Evolutionary conservation across 2,113 vertebrate species (phyloP).

Genomic region (Sinocyclocheilus maitianheensis): DNA sequence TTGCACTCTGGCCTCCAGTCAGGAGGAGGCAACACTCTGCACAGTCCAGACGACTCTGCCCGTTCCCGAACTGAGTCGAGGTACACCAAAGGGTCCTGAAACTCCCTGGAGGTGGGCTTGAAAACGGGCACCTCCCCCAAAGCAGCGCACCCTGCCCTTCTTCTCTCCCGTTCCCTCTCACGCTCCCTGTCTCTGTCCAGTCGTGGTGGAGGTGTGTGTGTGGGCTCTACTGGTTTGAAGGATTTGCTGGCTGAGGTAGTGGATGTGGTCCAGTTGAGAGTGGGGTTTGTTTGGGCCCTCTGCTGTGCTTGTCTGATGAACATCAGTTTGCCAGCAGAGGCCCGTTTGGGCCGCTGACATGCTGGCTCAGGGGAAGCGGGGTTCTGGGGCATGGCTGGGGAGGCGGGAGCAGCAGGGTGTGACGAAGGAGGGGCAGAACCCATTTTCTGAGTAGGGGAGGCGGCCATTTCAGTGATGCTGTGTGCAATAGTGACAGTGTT

Average conservation of each 20-base stretch:
- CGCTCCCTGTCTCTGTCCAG: conserved; percentile 75
- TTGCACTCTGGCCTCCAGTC: conserved; percentile 99
- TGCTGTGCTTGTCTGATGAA: conserved; percentile 90
- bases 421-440: conserved; percentile 42
- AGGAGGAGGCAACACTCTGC: conserved; percentile 90
- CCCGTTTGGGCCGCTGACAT: conserved; percentile 81
- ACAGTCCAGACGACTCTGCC: conserved; percentile 91
- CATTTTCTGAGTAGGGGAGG: conserved; percentile 53
- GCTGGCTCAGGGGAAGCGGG: conserved; percentile 78
- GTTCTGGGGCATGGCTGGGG: conserved; percentile 57
- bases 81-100: conserved; percentile 96
- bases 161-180: conserved; percentile 78
- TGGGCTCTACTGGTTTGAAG: conserved; percentile 84
- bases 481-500: conserved; percentile 72
- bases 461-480: conserved; percentile 74
- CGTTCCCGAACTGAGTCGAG: conserved; percentile 90
- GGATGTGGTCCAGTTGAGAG: conserved; percentile 92
- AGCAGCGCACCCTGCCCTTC: conserved; percentile 82
- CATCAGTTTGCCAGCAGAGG: conserved; percentile 87
- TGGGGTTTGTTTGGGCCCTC: conserved; percentile 82
- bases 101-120: conserved; percentile 88
- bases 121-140: conserved; percentile 89
- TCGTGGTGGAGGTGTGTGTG: conserved; percentile 67
- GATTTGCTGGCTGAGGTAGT: conserved; percentile 94
- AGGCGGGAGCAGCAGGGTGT: conserved; percentile 47